Evolutionary conservation across 2,113 vertebrate species (phyloP), one percentile per base, ranked within the genome.

Genomic region (Passer montanus): DNA sequence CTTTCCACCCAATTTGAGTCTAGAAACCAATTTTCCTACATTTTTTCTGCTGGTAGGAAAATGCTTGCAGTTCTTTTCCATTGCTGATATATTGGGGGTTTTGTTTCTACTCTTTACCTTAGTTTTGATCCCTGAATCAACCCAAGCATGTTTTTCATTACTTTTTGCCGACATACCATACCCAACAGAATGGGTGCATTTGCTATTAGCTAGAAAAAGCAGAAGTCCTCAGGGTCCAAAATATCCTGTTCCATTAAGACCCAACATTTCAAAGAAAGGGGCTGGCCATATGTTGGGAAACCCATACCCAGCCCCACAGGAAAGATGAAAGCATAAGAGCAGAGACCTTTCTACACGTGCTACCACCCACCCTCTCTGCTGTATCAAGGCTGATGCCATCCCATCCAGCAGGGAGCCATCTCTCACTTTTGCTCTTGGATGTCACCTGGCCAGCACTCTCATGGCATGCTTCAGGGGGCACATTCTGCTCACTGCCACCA

Each of bases 61-160:
- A 78, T 13, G 13, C 26, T 28, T 60, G 59, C 41, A 44, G 16
- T 78, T 94, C 20, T 64, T 93, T 78, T 60, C 33, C 75, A 0
- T 3, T 90, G 22, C 13, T 84, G 20, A 27, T 44, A 13, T 14
- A 26, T 43, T 10, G 7, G 2, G 0, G 1, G 2, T 44, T 56
- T 60, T 79, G 8, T 79, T 93, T 84, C 47, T 82, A 27, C 26
- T 85, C 18, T 77, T 90, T 27, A 56, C 7, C 14, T 72, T 55
- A 79, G 35, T 72, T 86, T 58, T 79, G 23, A 24, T 72, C 9
- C 39, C 35, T 76, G 31, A 16, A 53, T 67, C 44, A 72, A 53
- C 75, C 43, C 33, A 73, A 28, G 31, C 19, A 28, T 27, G 39
- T 19, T 80, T 24, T 55, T 87, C 16, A 15, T 50, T 74, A 35